These are phyloP conservation scores for Celastrina argiolus DNA, from an alignment of 2,888 invertebrate genomes.

Conservation along the genomic window DNA sequence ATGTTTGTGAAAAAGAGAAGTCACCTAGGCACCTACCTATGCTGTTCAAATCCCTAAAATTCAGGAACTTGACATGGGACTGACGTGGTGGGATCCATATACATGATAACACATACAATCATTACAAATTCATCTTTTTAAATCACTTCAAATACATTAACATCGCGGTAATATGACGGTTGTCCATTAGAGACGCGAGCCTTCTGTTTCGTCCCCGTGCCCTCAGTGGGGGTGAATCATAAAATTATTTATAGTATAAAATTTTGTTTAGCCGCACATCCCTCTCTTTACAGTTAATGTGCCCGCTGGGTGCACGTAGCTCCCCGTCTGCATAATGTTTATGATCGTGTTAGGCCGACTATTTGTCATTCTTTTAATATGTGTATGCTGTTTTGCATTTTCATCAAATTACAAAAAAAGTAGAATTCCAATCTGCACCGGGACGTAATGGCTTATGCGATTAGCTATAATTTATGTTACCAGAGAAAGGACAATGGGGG, in stretches of 20 bases:
- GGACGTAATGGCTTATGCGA: neutral
- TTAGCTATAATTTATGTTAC: neutral
- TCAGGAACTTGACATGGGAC: too few relatives aligned
- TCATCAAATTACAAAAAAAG: neutral
- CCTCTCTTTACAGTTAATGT: slow-evolving; percentile 57
- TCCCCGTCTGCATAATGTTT: slow-evolving; percentile 36
- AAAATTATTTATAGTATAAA: slow-evolving; percentile 63
- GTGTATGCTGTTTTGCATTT: slow-evolving; percentile 10
- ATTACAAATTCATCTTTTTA: neutral
- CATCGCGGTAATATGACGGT: slow-evolving; percentile 56
- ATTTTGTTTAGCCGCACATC: slow-evolving; percentile 54
- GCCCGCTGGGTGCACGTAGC: slow-evolving; percentile 48
- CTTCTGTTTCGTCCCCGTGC: slow-evolving; percentile 47
- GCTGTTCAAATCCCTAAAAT: too few relatives aligned
- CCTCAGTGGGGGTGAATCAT: slow-evolving; percentile 48
- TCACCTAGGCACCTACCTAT: too few relatives aligned
- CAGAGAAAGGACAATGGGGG: too few relatives aligned
- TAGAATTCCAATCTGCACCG: neutral
- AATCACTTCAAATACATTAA: slow-evolving; percentile 20
- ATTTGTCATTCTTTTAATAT: slow-evolving; percentile 36
- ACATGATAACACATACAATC: too few relatives aligned
- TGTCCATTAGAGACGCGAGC: slow-evolving; percentile 62
- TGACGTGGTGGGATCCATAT: too few relatives aligned
- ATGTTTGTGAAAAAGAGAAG: too few relatives aligned
- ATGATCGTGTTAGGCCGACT: slow-evolving; percentile 35